Base-by-base conservation (phyloP, 2,888 invertebrate genomes). In the Epinotia demarniana region DNA sequence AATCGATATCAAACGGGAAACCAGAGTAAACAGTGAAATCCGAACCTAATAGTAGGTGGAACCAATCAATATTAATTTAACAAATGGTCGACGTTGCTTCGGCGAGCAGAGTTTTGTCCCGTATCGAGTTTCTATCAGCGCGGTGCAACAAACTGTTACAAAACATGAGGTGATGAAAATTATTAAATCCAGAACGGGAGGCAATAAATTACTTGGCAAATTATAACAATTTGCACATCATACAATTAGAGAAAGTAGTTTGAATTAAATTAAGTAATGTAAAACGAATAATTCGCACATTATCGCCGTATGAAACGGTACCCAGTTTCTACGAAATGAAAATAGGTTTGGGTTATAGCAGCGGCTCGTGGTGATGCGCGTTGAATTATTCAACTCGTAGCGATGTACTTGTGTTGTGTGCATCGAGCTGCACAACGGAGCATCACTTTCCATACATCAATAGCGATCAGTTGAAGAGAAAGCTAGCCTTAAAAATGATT, bases 321-420 rank as follows among this genome's bases (percentile, higher is more conserved):
- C 77, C 75, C 55, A 77, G 64, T 82, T 89, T 86, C 88, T 84
- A 72, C 82, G 88, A 85, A 89, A 85, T 85, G 85, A 87, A 90
- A 90, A 89, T 90, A 83, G 90, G 90, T 87, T 85, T 86, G 81
- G 79, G 84, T 80, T 83, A 74, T 75, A 70, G 73, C 74, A 73
- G 67, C 55, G 53, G 72, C 53, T 66, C 60, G 55, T 70, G 67
- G 61, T 71, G 57, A 64, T 84, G 83, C 82, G 81, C 75, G 82
- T 90, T 91, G 92, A 90, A 91, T 91, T 83, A 92, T 91, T 91
- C 87, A 91, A 82, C 80, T 84, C 83, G 80, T 80, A 81, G 83
- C 85, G 83, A 86, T 86, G 84, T 85, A 87, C 49, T 23, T 9
- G 86, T 85, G 61, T 49, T 60, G 57, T 85, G 71, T 72, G 75